phyloP scores from a whole-genome alignment of 2,113 vertebrate species.

The Apodemus sylvaticus region DNA sequence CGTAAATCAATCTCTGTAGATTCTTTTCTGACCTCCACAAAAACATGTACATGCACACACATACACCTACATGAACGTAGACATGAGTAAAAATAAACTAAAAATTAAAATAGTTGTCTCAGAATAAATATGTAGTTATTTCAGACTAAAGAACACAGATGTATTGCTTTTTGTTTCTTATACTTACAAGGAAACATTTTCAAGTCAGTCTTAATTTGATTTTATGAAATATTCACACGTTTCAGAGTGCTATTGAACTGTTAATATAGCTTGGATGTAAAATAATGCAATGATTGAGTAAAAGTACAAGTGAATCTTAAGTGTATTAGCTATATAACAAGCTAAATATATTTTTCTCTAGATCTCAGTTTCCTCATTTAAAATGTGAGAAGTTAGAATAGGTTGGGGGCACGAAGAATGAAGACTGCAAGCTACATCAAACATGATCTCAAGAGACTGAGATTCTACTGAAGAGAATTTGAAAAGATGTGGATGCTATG shows the following conservation, averaged over 20 bases:
- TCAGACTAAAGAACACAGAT: slow-evolving; percentile 32
- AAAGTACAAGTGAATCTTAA: background rate
- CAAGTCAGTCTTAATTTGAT: background rate
- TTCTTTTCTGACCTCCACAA: background rate
- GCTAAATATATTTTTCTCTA: background rate
- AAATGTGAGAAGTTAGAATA: background rate
- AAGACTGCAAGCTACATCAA: background rate
- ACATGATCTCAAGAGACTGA: background rate
- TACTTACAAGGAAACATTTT: background rate
- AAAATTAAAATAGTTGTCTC: slow-evolving; percentile 37
- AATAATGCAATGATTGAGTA: background rate
- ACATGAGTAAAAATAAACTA: background rate
- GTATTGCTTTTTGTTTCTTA: slow-evolving; percentile 27
- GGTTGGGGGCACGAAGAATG: background rate
- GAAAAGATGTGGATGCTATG: background rate
- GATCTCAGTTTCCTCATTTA: background rate
- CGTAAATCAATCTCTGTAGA: background rate
- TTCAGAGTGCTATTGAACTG: background rate
- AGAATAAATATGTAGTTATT: slow-evolving; percentile 38
- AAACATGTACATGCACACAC: background rate
- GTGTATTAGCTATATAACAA: background rate
- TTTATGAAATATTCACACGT: slow-evolving; percentile 7
- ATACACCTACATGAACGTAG: background rate
- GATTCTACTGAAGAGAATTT: background rate
- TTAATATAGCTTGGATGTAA: background rate